A percentile compares a stretch with the other conserved stretches of the same genome.
phyloP scores from a whole-genome alignment of 2,888 invertebrate species.

The Gastrophysa polygoni region DNA sequence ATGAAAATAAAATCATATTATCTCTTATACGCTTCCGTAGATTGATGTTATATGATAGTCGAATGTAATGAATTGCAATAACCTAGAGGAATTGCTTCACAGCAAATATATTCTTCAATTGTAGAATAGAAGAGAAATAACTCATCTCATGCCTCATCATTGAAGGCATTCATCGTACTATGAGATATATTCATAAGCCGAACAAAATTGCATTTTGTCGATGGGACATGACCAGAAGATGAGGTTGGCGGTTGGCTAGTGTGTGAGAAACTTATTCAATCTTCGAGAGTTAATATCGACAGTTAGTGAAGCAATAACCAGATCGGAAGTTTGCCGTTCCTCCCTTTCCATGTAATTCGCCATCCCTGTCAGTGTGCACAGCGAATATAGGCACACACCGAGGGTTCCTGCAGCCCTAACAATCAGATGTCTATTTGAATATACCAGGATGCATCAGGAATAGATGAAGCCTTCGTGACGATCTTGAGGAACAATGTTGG shows the following conservation, averaged over 20 bases:
- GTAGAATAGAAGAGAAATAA: too few relatives aligned
- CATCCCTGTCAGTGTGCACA: neutral
- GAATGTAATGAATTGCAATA: too few relatives aligned
- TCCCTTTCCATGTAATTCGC: slow-evolving; percentile 24
- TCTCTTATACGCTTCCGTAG: too few relatives aligned
- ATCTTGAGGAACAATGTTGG: too few relatives aligned
- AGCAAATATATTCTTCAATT: too few relatives aligned
- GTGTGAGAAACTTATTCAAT: slow-evolving; percentile 26
- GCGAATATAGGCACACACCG: neutral
- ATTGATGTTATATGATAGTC: too few relatives aligned
- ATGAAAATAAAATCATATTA: too few relatives aligned
- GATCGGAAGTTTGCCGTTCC: slow-evolving; percentile 25
- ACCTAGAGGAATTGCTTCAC: too few relatives aligned
- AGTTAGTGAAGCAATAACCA: slow-evolving; percentile 26
- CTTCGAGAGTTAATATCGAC: slow-evolving; percentile 24
- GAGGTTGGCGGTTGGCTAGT: neutral
- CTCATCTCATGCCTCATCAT: too few relatives aligned
- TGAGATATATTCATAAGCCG: neutral
- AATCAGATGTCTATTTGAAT: neutral
- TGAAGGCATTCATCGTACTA: too few relatives aligned
- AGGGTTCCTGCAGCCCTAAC: neutral
- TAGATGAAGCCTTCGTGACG: neutral
- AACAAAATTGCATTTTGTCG: neutral
- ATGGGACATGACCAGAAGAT: neutral
- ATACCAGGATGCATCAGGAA: neutral